Conservation (phyloP, 1,140 invertebrate genomes). For the Drosophila nigromelanica region DNA sequence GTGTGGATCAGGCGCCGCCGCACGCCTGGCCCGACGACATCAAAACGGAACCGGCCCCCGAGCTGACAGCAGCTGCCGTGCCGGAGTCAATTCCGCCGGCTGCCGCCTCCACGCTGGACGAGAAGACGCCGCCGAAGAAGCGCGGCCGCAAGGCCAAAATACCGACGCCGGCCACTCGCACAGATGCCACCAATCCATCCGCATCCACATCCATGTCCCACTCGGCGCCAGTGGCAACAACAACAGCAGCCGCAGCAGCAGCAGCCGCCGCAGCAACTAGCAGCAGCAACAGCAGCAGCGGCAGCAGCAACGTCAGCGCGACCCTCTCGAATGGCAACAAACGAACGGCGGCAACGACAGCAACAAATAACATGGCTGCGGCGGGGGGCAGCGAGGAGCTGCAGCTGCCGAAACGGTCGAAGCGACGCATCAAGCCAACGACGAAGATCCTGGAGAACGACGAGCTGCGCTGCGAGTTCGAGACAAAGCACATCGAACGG, state of each 20-base stretch:
- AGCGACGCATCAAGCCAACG: conserved; percentile 86
- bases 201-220: not conserved
- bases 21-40: conserved; percentile 44
- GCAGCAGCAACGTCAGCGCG: conserved; percentile 1
- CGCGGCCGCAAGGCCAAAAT: conserved; percentile 79
- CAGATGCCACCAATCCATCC: not conserved
- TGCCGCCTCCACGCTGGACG: conserved; percentile 34
- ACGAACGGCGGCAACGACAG: conserved; percentile 2
- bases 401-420: conserved; percentile 79
- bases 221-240: conserved; percentile 9
- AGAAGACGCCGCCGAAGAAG: conserved; percentile 82
- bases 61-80: not conserved
- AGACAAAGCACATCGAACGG: conserved; percentile 85
- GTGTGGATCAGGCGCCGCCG: conserved; percentile 42
- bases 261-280: conserved; percentile 1
- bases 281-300: conserved; percentile 3
- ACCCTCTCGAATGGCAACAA: conserved; percentile 59
- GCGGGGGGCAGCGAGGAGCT: conserved; percentile 5
- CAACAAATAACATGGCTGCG: not conserved
- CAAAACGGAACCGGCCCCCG: conserved; percentile 43
- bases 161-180: conserved; percentile 1
- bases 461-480: conserved; percentile 85
- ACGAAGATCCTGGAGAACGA: conserved; percentile 86
- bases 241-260: not conserved
- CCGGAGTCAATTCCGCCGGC: not conserved